A percentile compares a stretch with the other conserved stretches of the same genome.
These are phyloP conservation scores for Natrix natrix DNA, from an alignment of 2,797 vertebrate genomes.

Conservation along the genomic window DNA sequence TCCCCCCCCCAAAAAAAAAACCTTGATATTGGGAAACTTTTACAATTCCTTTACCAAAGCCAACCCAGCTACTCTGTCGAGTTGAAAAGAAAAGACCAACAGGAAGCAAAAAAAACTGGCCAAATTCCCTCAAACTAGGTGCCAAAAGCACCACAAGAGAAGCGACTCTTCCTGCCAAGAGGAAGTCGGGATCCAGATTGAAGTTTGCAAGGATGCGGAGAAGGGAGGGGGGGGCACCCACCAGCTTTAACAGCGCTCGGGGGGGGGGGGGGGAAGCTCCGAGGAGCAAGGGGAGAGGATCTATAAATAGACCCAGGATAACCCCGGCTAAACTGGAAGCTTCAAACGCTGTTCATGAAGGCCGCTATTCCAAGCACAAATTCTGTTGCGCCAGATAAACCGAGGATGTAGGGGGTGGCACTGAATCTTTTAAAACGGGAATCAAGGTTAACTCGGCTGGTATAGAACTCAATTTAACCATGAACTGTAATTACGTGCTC, in stretches of 20 bases:
- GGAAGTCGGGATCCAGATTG: not conserved
- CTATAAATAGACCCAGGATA: constrained; percentile 69
- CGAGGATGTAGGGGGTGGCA: not conserved
- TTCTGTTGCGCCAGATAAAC: constrained; percentile 53
- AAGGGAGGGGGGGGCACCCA: constrained; percentile 3
- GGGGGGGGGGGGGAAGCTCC: constrained; percentile 15
- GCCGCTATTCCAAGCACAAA: constrained; percentile 40
- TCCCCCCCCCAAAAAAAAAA: no score
- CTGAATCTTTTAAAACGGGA: not conserved
- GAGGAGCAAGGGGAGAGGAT: constrained; percentile 30
- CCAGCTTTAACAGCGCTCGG: constrained; percentile 13
- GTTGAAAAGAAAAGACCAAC: not conserved
- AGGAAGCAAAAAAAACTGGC: not conserved
- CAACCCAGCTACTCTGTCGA: constrained; percentile 23
- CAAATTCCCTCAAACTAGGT: not conserved
- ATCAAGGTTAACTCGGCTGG: not conserved
- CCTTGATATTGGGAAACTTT: not conserved
- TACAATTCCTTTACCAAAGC: constrained; percentile 35
- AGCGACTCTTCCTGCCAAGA: not conserved
- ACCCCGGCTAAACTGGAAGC: constrained; percentile 57
- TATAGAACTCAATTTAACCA: not conserved
- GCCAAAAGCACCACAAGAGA: not conserved
- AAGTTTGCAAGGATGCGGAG: fast-evolving
- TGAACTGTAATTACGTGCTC: not conserved
- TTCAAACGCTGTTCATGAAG: constrained; percentile 42